phyloP scores from a whole-genome alignment of 2,888 invertebrate genomes.

The Cantharis flavilabris region DNA sequence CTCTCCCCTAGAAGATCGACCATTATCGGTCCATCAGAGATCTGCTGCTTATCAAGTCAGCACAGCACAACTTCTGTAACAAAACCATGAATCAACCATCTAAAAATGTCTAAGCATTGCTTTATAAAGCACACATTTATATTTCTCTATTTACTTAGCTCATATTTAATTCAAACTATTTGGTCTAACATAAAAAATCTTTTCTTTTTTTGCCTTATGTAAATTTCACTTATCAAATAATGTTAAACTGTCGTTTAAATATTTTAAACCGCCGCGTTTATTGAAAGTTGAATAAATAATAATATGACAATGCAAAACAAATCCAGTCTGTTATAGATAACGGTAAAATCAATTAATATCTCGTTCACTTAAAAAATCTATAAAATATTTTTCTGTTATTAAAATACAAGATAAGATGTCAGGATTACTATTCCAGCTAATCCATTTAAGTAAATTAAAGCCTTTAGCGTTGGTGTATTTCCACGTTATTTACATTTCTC shows the following conservation, averaged over 20 bases:
- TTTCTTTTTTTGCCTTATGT: too few relatives aligned
- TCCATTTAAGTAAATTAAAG: neutral
- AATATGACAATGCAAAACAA: neutral
- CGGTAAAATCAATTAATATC: neutral
- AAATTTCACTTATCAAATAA: neutral
- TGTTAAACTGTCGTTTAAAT: neutral
- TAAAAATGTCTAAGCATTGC: conserved; percentile 1
- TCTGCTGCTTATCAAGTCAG: conserved; percentile 33
- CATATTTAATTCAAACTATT: neutral
- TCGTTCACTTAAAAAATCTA: neutral
- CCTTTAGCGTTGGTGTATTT: neutral
- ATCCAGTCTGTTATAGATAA: neutral
- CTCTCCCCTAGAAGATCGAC: conserved; percentile 49
- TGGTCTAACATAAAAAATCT: neutral
- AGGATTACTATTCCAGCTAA: neutral
- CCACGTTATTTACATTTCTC: neutral
- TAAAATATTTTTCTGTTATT: neutral
- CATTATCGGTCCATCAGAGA: conserved; percentile 48
- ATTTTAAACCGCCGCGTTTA: neutral
- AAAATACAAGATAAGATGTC: neutral
- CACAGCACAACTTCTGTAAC: conserved; percentile 32
- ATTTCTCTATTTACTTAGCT: neutral
- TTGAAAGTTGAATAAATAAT: neutral
- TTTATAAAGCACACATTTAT: neutral
- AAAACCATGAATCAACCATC: conserved; percentile 27